Evolutionary conservation across 2,797 vertebrate genomes (phyloP).

Genomic region (Acrossocheilus fasciatus): DNA sequence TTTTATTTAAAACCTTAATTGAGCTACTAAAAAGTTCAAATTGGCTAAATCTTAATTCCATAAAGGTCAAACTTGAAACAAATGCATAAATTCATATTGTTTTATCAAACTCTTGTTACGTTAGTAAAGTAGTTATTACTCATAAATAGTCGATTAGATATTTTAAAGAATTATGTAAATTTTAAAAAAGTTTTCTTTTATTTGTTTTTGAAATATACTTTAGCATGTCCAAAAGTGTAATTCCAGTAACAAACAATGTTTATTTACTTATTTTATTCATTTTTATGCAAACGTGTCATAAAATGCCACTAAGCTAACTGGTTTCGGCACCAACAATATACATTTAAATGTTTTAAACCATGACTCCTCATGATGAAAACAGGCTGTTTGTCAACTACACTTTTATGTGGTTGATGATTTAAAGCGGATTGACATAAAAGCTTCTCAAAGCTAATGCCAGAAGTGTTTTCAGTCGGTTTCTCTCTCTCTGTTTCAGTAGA

Average conservation of each 20-base stretch:
- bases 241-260: neutral
- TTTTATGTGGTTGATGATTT: slow-evolving; percentile 17
- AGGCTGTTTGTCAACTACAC: neutral
- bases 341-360: neutral
- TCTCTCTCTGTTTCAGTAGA: slow-evolving; percentile 72
- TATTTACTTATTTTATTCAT: neutral
- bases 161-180: neutral
- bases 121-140: neutral
- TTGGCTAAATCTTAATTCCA: neutral
- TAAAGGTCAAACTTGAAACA: neutral
- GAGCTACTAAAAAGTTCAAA: neutral
- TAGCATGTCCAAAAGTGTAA: neutral
- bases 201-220: neutral
- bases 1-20: neutral
- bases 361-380: slow-evolving; percentile 3
- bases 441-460: neutral
- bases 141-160: neutral
- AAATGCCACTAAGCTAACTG: neutral
- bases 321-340: neutral
- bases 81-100: neutral
- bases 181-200: neutral
- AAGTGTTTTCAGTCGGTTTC: slow-evolving; percentile 19
- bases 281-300: neutral
- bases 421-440: too few species aligned
- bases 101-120: neutral